These are phyloP conservation scores for Melanotaenia maccullochi DNA, from an alignment of 2,797 vertebrate species.

Conservation along the genomic window DNA sequence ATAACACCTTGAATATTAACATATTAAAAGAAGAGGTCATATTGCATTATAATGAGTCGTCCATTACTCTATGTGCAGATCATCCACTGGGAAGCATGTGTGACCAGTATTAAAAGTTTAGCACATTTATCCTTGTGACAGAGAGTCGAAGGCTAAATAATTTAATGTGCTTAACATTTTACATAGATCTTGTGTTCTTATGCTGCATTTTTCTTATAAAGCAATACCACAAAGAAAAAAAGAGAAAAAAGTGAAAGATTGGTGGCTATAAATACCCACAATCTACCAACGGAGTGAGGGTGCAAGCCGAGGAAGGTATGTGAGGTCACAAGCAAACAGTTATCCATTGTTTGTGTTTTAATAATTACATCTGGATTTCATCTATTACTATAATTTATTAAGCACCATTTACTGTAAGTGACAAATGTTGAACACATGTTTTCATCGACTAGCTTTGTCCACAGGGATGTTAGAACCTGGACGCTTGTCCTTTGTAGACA, in stretches of 20 bases:
- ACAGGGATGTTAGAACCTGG: constrained; percentile 53
- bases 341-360: too few relatives aligned
- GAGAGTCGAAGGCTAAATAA: constrained; percentile 64
- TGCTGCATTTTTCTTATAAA: constrained; percentile 26
- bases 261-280: constrained; percentile 3
- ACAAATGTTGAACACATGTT: constrained; percentile 43
- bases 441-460: constrained; percentile 28
- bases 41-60: constrained; percentile 72
- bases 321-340: not conserved
- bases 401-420: constrained; percentile 34
- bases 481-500: constrained; percentile 52
- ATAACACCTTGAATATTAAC: constrained; percentile 82
- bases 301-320: constrained; percentile 3
- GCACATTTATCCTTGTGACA: constrained; percentile 75
- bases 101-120: constrained; percentile 72
- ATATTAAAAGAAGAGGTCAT: constrained; percentile 71
- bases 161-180: constrained; percentile 58
- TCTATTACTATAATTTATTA: not conserved
- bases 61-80: constrained; percentile 78
- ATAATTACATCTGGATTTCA: not conserved
- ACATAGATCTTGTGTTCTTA: constrained; percentile 33
- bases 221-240: not conserved
- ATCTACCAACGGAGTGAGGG: not conserved
- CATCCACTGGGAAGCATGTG: constrained; percentile 64
- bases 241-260: not conserved